Base-by-base conservation (phyloP, 1,140 invertebrate species). In the Drosophila subpulchrella region DNA sequence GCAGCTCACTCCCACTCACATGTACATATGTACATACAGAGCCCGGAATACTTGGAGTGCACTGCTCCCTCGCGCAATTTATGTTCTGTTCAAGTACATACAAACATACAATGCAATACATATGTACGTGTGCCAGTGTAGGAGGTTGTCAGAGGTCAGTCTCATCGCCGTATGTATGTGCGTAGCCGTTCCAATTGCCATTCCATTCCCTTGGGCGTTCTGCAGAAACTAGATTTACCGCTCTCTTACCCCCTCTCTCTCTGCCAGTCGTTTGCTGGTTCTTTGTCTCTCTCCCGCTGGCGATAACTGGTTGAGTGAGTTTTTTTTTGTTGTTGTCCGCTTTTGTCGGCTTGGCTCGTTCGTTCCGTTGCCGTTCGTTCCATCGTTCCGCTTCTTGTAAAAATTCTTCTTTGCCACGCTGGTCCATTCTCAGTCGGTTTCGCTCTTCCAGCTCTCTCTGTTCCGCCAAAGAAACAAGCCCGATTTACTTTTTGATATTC, bases 101-200 rank as follows among this genome's bases (percentile, higher is more conserved):
- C 30, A 54, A 17, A 58, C 15, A 47, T 70, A 54, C 56, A 15
- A 12, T 66, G 54, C 53, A 8, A 12, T 51, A 27, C 30, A 41
- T 32, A 34, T 55, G 32, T 66, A 58, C 56, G 50, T 50, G 56
- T 68, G 48, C 76, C 20, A 75, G 74, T 90, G 84, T 88, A 89
- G 84, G 84, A 90, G 84, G 84, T 88, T 88, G 84, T 88, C 84
- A 88, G 84, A 88, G 84, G 84, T 88, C 84, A 90, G 84, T 88
- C 84, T 88, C 84, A 88, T 88, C 75, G 76, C 60, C 51, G 71
- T 75, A 67, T 46, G 48, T 63, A 55, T 38, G 15, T 27, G n/a
- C 27, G 54, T 82, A 74, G 53, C 57, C 17, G 78, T 85, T 85
- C 78, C 81, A 73, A 60, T 74, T 85, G 47, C 82, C 81, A 81